Conservation (phyloP, 2,113 vertebrate species). For the Lichenostomus cassidix region DNA sequence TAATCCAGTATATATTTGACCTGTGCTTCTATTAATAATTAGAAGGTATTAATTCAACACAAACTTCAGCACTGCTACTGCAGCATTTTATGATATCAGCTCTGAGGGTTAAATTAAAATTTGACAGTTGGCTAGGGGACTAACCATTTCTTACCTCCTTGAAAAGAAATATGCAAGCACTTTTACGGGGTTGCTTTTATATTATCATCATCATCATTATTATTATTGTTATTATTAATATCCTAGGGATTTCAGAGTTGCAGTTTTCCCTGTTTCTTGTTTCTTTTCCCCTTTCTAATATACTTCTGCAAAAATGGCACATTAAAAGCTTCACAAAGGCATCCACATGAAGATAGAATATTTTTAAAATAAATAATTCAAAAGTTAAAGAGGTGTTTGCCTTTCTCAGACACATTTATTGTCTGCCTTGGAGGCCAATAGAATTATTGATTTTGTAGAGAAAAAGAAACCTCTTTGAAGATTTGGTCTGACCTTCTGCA, state of each 20-base stretch:
- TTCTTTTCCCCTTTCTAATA: not conserved
- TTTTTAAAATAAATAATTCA: slow-evolving; percentile 6
- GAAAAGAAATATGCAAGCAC: not conserved
- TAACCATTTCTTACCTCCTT: not conserved
- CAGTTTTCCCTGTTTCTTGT: not conserved
- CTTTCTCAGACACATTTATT: not conserved
- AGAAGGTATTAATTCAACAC: not conserved
- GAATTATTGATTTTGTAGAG: slow-evolving; percentile 7
- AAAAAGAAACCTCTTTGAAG: slow-evolving; percentile 3
- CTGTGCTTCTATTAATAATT: not conserved
- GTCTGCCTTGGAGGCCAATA: not conserved
- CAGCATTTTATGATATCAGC: not conserved
- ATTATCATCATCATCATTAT: no score
- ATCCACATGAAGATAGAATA: not conserved
- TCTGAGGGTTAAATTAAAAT: not conserved
- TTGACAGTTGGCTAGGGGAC: not conserved
- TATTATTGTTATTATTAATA: no score
- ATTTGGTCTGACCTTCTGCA: slow-evolving; percentile 36
- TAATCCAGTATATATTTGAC: not conserved
- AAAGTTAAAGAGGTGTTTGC: not conserved
- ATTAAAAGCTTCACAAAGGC: not conserved
- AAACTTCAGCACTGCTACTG: not conserved
- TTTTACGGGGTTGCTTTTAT: not conserved
- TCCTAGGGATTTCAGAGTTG: not conserved
- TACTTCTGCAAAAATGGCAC: not conserved